Conservation (phyloP, 2,888 invertebrate species). For the Spisula subtruncata region DNA sequence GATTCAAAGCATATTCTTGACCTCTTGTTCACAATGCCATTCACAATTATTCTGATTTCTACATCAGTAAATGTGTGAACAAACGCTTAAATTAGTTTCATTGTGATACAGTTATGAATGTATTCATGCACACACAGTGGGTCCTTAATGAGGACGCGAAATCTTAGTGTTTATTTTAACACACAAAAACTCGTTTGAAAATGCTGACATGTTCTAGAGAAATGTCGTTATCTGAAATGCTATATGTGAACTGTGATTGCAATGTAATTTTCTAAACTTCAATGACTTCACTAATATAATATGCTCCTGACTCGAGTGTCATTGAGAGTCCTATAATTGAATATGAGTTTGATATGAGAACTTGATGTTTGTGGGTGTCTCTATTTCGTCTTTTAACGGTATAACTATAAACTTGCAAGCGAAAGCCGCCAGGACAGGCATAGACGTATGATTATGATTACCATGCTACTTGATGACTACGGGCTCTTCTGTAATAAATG, state of each 20-base stretch:
- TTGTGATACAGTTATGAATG: neutral
- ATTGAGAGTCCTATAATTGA: neutral
- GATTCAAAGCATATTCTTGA: slow-evolving; percentile 3
- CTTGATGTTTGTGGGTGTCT: too few species aligned
- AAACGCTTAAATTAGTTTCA: neutral
- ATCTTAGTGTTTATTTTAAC: slow-evolving; percentile 46
- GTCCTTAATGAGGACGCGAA: slow-evolving; percentile 26
- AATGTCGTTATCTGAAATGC: slow-evolving; percentile 40
- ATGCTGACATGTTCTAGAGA: slow-evolving; percentile 36
- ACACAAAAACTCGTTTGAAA: slow-evolving; percentile 36
- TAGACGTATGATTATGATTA: too few species aligned
- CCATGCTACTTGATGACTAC: too few species aligned
- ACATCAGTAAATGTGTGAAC: neutral
- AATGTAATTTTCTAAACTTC: neutral
- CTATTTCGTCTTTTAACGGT: too few species aligned
- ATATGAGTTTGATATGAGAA: neutral
- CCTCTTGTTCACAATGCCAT: neutral
- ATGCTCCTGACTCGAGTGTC: too few species aligned
- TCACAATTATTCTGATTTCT: neutral
- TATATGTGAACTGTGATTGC: neutral
- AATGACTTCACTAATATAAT: too few species aligned
- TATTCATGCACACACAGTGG: slow-evolving; percentile 29
- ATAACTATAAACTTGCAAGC: too few species aligned
- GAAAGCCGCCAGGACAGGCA: too few species aligned
- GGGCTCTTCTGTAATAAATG: too few species aligned